These are phyloP conservation scores for Heteromormyrus szaboi DNA, from an alignment of 2,797 vertebrate genomes.

Conservation along the genomic window DNA sequence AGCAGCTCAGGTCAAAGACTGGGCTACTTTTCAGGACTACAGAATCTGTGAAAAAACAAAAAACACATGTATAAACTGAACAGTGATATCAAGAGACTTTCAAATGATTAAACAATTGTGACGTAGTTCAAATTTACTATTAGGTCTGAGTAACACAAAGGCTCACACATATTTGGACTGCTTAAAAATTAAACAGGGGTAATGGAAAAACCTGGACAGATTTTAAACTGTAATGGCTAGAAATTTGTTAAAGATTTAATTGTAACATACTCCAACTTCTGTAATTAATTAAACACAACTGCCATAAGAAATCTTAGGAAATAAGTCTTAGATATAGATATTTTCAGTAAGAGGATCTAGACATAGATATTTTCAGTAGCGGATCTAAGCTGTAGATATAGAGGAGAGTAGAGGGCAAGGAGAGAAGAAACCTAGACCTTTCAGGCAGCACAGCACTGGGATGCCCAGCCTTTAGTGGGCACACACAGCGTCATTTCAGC, in stretches of 20 bases:
- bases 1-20: background rate
- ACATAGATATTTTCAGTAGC: background rate
- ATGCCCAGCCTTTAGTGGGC: background rate
- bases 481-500: background rate
- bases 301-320: background rate
- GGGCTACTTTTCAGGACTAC: background rate
- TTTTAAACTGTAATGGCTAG: background rate
- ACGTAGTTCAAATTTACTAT: background rate
- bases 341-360: background rate
- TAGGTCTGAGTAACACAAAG: background rate
- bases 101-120: background rate
- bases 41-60: background rate
- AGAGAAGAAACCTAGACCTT: background rate
- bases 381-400: background rate
- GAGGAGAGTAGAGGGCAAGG: background rate
- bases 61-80: background rate
- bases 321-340: background rate
- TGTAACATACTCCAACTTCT: background rate
- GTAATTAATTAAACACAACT: background rate
- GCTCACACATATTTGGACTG: background rate
- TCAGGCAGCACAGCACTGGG: background rate
- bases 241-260: background rate
- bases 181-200: background rate
- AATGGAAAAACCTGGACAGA: background rate
- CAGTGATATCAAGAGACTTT: background rate